phyloP scores from a whole-genome alignment of 2,888 invertebrate genomes.

The Deladenus siricidicola region DNA sequence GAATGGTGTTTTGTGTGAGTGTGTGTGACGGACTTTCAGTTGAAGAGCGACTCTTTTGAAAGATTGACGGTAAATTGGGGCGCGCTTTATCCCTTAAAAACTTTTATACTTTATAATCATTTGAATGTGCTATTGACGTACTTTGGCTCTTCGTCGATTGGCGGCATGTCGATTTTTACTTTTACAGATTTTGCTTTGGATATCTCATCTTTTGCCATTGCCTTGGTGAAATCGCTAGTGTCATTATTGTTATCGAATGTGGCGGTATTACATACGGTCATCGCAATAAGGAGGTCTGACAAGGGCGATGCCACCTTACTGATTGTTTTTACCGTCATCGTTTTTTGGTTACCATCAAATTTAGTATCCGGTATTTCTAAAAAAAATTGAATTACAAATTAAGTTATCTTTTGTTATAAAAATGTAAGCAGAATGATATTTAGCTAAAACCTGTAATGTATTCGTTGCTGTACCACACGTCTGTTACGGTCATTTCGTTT shows the following conservation, averaged over 20 bases:
- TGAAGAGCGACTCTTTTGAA: background rate
- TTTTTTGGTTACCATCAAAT: background rate
- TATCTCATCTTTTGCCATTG: background rate
- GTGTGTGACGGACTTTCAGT: background rate
- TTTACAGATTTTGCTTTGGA: background rate
- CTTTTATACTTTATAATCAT: too few relatives aligned
- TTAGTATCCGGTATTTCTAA: slow-evolving; percentile 6
- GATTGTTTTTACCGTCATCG: slow-evolving; percentile 7
- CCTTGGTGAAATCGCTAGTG: background rate
- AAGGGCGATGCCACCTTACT: slow-evolving; percentile 8
- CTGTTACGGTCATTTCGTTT: slow-evolving; percentile 35
- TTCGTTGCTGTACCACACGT: slow-evolving; percentile 26
- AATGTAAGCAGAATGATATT: background rate
- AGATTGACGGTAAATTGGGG: background rate
- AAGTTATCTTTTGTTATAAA: too few relatives aligned
- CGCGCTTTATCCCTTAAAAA: too few relatives aligned
- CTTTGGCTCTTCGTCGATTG: background rate
- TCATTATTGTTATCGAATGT: slow-evolving; percentile 10
- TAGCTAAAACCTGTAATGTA: slow-evolving; percentile 15
- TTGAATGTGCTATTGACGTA: too few relatives aligned
- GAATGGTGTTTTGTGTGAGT: slow-evolving; percentile 1
- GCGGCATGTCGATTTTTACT: slow-evolving; percentile 10
- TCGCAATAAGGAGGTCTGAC: slow-evolving; percentile 14
- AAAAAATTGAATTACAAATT: background rate
- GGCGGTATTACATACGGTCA: slow-evolving; percentile 23